These are phyloP conservation scores for Ridgeia piscesae DNA, from an alignment of 1,140 invertebrate species.

Conservation along the genomic window DNA sequence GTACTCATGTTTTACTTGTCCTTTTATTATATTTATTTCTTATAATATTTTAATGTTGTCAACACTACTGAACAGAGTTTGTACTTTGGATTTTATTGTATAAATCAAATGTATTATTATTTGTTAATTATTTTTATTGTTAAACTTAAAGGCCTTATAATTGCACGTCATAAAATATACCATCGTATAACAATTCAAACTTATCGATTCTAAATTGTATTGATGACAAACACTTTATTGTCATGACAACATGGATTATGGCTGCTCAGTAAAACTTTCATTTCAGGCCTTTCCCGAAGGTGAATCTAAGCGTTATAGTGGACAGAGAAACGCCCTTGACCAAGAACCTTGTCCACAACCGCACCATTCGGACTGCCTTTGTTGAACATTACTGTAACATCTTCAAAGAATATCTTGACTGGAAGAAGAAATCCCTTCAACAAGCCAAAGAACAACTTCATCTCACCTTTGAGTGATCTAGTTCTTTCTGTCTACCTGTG, in stretches of 20 bases:
- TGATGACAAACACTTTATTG: neutral
- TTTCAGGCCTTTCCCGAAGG: conserved; percentile 14
- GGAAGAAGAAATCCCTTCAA: conserved; percentile 19
- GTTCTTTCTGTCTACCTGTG: neutral
- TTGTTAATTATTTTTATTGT: too few species aligned
- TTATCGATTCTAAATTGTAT: neutral
- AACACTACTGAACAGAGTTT: too few species aligned
- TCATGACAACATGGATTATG: neutral
- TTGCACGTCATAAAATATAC: neutral
- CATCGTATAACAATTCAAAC: neutral
- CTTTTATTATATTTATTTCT: too few species aligned
- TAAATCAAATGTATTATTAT: too few species aligned
- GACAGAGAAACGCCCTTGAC: neutral
- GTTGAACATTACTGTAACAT: conserved; percentile 11
- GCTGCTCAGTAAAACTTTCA: neutral
- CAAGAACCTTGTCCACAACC: neutral
- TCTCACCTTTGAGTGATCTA: neutral
- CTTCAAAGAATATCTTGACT: conserved; percentile 17
- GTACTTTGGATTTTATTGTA: too few species aligned
- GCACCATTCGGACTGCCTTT: neutral
- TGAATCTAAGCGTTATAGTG: conserved; percentile 8
- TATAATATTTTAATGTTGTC: too few species aligned
- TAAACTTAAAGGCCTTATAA: neutral
- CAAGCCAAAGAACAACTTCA: neutral
- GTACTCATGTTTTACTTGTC: too few species aligned